Base-by-base conservation (phyloP, 2,797 vertebrate genomes). In the Pipistrellus kuhlii region DNA sequence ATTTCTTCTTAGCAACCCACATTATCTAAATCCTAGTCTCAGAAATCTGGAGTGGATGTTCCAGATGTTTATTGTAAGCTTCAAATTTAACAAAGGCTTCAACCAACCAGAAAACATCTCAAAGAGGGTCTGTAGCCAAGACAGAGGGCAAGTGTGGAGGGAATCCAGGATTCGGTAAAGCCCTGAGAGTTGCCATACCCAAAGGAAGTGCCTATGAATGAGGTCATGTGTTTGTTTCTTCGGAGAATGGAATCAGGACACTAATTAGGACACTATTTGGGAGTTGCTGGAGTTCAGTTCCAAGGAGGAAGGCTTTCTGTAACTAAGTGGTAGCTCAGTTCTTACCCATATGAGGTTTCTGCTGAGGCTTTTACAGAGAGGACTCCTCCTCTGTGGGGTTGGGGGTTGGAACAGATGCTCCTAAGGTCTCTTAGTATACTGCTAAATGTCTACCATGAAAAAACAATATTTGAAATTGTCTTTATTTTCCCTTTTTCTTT, bases 181-280 rank as follows among this genome's bases (percentile, higher is more conserved):
- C 12, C 68, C n/a, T 25, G 1, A 53, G 0, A 55, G 14, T 35
- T 69, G 27, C 44, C 68, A 46, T 41, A 62, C n/a, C 14, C 41
- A 71, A 85, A 84, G 57, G 48, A 46, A 32, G 38, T 32, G 30
- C 30, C 21, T 59, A 6, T 32, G 35, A 90, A 90, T 30, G 38
- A 80, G 21, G 38, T 59, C 46, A 17, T 13, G 15, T 46, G 55
- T 35, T 81, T 93, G 8, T 88, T 86, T 64, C 59, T 76, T 89
- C 11, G 62, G n/a, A 88, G 76, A 91, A 51, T 64, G 21, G 51
- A 93, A 91, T 53, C 85, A 88, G 76, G 41, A 64, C 80, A 62
- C 18, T n/a, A 68, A 91, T 57, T 88, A 85, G 75, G 35, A 64
- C 84, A 62, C 20, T n/a, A 57, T 41, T 57, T 53, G 30, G 35